Conservation (phyloP, 2,888 invertebrate species). For the Disparrhopalites patrizii region DNA sequence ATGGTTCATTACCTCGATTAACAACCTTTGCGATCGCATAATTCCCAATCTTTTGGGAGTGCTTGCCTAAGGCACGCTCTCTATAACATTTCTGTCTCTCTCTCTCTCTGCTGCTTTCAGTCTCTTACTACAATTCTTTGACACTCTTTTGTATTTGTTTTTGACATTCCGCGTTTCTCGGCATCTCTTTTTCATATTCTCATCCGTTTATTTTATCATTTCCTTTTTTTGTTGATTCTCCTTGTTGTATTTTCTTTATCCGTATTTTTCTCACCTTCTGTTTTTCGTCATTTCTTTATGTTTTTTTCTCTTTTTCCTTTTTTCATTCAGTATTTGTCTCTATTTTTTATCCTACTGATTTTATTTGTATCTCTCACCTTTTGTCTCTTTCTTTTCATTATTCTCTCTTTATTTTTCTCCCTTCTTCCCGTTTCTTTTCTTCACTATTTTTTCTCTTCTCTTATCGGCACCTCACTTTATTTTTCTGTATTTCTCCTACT, state of each 20-base stretch:
- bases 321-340: too few relatives aligned
- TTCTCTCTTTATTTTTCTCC: not conserved
- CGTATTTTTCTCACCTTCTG: too few relatives aligned
- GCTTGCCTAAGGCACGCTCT: slow-evolving; percentile 18
- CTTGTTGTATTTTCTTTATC: too few relatives aligned
- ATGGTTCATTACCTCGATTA: slow-evolving; percentile 44
- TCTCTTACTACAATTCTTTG: too few relatives aligned
- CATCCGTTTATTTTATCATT: too few relatives aligned
- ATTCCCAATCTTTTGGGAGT: slow-evolving; percentile 30
- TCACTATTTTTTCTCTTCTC: not conserved
- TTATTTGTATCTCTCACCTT: not conserved
- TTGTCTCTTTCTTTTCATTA: not conserved
- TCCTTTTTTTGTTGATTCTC: too few relatives aligned
- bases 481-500: not conserved
- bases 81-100: not conserved
- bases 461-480: not conserved
- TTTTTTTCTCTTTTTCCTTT: not conserved
- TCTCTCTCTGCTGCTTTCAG: too few relatives aligned
- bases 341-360: not conserved
- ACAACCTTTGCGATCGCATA: slow-evolving; percentile 38
- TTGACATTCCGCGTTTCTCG: too few relatives aligned
- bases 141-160: too few relatives aligned
- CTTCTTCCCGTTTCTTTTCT: not conserved
- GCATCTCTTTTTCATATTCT: too few relatives aligned
- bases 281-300: too few relatives aligned